Evolutionary conservation across 2,113 vertebrate species (phyloP).

Genomic region (Ifrita kowaldi): DNA sequence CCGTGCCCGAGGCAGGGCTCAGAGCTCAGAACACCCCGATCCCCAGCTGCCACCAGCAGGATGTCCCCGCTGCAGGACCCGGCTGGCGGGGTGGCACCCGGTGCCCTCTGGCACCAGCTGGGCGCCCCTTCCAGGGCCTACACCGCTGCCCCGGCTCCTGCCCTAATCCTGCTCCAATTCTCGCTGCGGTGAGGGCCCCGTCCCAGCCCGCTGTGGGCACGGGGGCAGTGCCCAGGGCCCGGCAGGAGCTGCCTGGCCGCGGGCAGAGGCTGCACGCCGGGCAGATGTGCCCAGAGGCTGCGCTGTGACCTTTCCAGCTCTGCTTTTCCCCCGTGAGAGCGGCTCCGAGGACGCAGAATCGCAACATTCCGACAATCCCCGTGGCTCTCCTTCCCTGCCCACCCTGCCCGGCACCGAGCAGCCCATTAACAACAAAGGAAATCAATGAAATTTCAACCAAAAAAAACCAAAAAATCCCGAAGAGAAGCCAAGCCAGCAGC

Average conservation of each 20-base stretch:
- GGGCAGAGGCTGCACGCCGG: neutral
- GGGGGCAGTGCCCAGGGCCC: neutral
- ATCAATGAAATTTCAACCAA: neutral
- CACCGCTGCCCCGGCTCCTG: neutral
- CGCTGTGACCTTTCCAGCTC: neutral
- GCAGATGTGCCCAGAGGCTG: neutral
- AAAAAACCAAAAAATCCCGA: neutral
- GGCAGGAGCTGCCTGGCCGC: neutral
- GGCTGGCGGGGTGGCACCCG: neutral
- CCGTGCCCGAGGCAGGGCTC: neutral
- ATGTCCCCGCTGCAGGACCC: neutral
- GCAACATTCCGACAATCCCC: neutral
- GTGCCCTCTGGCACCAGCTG: neutral
- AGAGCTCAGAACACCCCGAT: neutral
- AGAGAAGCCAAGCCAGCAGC: neutral
- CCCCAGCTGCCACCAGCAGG: neutral
- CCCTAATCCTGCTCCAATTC: neutral
- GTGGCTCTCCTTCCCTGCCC: neutral
- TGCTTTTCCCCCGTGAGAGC: neutral
- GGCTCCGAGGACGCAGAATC: neutral
- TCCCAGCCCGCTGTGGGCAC: neutral
- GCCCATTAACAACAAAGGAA: constrained; percentile 1
- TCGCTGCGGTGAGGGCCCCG: neutral
- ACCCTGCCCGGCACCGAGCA: neutral
- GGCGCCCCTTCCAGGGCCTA: no score